phyloP scores from a whole-genome alignment of 2,888 invertebrate genomes.

The Tromatobia lineatoria region DNA sequence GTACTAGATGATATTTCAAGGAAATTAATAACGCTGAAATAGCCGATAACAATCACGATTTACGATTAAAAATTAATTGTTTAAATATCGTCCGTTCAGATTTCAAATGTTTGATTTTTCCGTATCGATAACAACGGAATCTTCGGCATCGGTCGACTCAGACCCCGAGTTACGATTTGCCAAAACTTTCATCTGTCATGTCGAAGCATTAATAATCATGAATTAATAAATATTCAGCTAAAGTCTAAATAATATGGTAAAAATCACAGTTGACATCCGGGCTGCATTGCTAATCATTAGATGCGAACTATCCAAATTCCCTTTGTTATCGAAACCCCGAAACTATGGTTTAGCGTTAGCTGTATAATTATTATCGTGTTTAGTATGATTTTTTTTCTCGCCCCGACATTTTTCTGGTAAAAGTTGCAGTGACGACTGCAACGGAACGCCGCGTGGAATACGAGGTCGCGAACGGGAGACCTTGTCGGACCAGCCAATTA shows the following conservation, averaged over 20 bases:
- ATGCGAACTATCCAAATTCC: background rate
- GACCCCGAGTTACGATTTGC: too few relatives aligned
- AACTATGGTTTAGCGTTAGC: background rate
- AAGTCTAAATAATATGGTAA: too few relatives aligned
- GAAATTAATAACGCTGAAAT: background rate
- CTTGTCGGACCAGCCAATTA: constrained; percentile 75
- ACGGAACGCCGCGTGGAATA: constrained; percentile 19
- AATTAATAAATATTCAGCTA: too few relatives aligned
- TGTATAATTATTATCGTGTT: constrained; percentile 46
- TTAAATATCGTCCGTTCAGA: too few relatives aligned
- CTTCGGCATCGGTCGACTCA: too few relatives aligned
- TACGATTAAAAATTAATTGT: too few relatives aligned
- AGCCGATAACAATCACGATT: too few relatives aligned
- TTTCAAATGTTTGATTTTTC: too few relatives aligned
- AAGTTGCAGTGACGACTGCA: constrained; percentile 38
- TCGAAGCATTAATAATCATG: too few relatives aligned
- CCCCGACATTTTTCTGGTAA: constrained; percentile 39
- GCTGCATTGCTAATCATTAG: background rate
- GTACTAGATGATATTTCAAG: background rate
- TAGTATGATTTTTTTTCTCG: constrained; percentile 18
- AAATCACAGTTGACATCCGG: background rate
- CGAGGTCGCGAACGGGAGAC: constrained; percentile 48
- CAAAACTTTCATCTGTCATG: too few relatives aligned
- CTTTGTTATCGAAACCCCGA: background rate
- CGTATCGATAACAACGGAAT: too few relatives aligned